Conservation (phyloP, 2,888 invertebrate genomes). For the Rutpela maculata region DNA sequence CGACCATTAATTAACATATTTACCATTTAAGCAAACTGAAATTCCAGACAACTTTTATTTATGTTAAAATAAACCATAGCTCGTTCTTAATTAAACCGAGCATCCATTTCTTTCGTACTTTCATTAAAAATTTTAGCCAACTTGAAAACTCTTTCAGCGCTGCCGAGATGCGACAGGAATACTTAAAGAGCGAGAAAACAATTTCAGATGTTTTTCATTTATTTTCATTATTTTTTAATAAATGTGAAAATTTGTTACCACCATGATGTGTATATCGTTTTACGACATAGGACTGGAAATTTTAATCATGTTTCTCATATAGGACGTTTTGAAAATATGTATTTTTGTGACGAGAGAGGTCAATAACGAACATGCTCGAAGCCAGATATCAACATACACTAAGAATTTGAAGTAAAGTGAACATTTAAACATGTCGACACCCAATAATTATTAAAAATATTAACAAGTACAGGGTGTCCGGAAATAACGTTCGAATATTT, state of each 20-base stretch:
- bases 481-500: too few relatives aligned
- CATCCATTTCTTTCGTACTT: conserved; percentile 8
- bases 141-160: conserved; percentile 12
- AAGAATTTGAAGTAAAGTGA: too few relatives aligned
- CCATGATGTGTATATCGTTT: too few relatives aligned
- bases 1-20: conserved; percentile 11
- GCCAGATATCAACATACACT: too few relatives aligned
- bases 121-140: conserved; percentile 17
- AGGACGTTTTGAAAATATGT: neutral
- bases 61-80: conserved; percentile 20
- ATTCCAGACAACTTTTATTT: conserved; percentile 12
- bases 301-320: neutral
- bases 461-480: too few relatives aligned
- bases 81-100: conserved; percentile 17
- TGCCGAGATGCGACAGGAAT: neutral
- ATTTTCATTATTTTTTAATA: conserved; percentile 2
- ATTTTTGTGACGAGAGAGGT: too few relatives aligned
- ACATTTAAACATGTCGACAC: too few relatives aligned
- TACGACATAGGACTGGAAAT: neutral
- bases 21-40: neutral
- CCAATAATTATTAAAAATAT: too few relatives aligned
- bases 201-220: conserved; percentile 23
- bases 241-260: neutral
- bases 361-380: too few relatives aligned
- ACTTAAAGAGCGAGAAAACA: conserved; percentile 18